Evolutionary conservation across 2,797 vertebrate species (phyloP), one percentile per base, ranked within the genome.

Genomic region (Agapornis canus): DNA sequence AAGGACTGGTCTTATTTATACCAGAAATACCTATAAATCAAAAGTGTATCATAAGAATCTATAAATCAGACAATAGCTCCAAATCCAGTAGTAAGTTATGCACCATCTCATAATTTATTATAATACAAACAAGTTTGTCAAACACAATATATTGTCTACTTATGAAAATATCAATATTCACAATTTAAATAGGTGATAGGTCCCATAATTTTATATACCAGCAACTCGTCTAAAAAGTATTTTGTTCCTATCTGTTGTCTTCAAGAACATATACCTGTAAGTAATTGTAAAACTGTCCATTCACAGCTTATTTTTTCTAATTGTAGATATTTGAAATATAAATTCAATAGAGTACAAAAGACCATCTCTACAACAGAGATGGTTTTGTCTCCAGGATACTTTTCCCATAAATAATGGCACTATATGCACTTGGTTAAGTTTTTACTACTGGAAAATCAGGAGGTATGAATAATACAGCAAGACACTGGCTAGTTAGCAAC

Each of bases 131-230:
- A 96, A 96, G 95, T 97, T 57, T 92, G 42, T 92, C 96, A 97
- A 97, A 97, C 97, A 98, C 97, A 95, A 96, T 97, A 97, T 96
- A 97, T 92, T 93, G 56, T 96, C 95, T 96, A 97, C 89, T 98
- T 98, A 98, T 72, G 97, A 98, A 98, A 98, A 98, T 98, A 98
- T 90, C 91, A 75, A 95, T 93, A 92, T 96, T 97, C 96, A 92
- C 95, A 95, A 87, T 94, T 97, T 96, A 82, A 96, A 93, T 94
- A 86, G 87, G 32, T 77, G 87, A 79, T 95, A 90, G 80, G 52
- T 95, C 86, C 88, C 49, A 42, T 91, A 90, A 82, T 75, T 73
- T 95, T 87, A 95, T 68, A 79, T 93, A 90, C 60, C 81, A 94
- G 81, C 71, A 80, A 82, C 39, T 84, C 60, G 26, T 90, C 93